Percentiles rank a stretch among this genome's conserved stretches.
These are phyloP conservation scores for Synergus japonicus DNA, from an alignment of 2,888 invertebrate genomes.

Conservation along the genomic window DNA sequence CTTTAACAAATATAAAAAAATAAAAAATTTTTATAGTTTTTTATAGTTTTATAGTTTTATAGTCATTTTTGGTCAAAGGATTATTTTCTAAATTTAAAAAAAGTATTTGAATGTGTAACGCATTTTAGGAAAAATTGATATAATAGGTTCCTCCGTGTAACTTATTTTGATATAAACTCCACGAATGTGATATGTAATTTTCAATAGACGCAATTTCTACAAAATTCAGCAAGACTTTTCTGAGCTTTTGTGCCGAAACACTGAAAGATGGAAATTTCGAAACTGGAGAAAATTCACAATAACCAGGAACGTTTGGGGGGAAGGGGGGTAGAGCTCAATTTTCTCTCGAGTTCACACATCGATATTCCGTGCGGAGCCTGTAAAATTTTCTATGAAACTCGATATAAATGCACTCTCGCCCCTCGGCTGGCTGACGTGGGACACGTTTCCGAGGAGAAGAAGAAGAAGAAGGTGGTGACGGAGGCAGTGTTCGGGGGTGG, in stretches of 20 bases:
- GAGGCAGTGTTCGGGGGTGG: slow-evolving; percentile 48
- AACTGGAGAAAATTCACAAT: slow-evolving; percentile 46
- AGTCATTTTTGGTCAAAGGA: no score
- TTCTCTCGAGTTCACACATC: slow-evolving; percentile 53
- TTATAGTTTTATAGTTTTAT: no score
- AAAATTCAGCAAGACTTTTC: slow-evolving; percentile 27
- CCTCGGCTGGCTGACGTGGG: slow-evolving; percentile 63
- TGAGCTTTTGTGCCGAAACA: slow-evolving; percentile 36
- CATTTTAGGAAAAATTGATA: no score
- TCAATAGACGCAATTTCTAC: slow-evolving; percentile 35
- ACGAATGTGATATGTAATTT: background rate
- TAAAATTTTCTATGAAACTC: slow-evolving; percentile 67
- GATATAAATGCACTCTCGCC: slow-evolving; percentile 71
- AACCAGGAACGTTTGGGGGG: slow-evolving; percentile 45
- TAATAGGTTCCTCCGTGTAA: no score
- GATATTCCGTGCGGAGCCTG: slow-evolving; percentile 58
- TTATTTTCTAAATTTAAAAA: no score
- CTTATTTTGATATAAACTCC: background rate
- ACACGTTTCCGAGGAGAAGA: slow-evolving; percentile 66
- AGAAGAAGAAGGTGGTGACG: slow-evolving; percentile 50
- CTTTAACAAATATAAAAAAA: no score
- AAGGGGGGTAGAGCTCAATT: slow-evolving; percentile 53
- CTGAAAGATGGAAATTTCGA: slow-evolving; percentile 42
- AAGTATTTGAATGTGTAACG: no score
- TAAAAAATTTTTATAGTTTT: no score